These are phyloP conservation scores for Taxidea taxus DNA, from an alignment of 2,113 vertebrate genomes.

Conservation along the genomic window DNA sequence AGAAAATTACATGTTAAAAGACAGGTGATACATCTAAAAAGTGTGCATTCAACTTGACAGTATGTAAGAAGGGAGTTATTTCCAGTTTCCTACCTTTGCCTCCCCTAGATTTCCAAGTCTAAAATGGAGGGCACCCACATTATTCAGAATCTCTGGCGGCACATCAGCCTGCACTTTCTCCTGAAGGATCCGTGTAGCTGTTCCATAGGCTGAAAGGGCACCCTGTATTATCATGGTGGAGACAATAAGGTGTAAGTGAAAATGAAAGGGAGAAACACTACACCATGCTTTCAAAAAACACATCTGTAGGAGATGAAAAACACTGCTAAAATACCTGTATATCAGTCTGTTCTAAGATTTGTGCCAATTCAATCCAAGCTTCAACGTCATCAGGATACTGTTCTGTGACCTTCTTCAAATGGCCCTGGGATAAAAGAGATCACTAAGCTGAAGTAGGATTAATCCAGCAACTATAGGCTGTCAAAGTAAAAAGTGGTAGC, in stretches of 20 bases:
- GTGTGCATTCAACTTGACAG: not conserved
- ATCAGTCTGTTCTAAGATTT: slow-evolving; percentile 98
- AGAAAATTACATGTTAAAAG: slow-evolving; percentile 26
- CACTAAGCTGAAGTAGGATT: not conserved
- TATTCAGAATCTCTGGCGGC: slow-evolving; percentile 98
- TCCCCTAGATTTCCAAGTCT: slow-evolving; percentile 97
- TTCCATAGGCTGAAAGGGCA: slow-evolving; percentile 96
- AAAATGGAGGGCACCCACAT: slow-evolving; percentile 97
- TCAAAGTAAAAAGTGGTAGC: not conserved
- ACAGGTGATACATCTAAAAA: not conserved
- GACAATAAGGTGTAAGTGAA: not conserved
- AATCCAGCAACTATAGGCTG: not conserved
- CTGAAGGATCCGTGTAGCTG: slow-evolving; percentile 97
- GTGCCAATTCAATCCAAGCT: slow-evolving; percentile 98
- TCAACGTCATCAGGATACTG: slow-evolving; percentile 99
- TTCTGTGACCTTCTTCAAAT: slow-evolving; percentile 98
- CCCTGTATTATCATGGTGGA: slow-evolving; percentile 81
- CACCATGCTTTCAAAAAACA: not conserved
- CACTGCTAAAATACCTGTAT: slow-evolving; percentile 87
- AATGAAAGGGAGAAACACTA: not conserved
- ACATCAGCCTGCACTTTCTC: slow-evolving; percentile 99
- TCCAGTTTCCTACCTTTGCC: slow-evolving; percentile 89
- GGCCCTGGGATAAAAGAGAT: slow-evolving; percentile 86
- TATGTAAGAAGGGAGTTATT: not conserved
- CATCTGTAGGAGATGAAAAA: not conserved